Conservation (phyloP, 2,888 invertebrate genomes). For the Lamproptera curius region DNA sequence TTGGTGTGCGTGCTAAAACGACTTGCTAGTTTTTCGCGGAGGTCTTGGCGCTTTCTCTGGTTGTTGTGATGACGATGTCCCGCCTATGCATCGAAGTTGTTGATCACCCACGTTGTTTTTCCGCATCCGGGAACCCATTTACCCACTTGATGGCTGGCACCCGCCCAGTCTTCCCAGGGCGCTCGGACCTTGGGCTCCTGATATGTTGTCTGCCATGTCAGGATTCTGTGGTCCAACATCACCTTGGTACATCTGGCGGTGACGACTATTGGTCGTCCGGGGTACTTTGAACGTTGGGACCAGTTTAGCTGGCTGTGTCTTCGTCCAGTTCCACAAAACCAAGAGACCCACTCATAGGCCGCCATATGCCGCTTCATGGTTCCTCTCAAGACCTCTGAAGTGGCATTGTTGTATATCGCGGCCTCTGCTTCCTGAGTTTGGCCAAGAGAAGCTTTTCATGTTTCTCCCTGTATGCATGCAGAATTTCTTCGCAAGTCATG, state of each 20-base stretch:
- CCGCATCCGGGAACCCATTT: neutral
- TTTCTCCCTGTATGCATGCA: too few relatives aligned
- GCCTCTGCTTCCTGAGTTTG: neutral
- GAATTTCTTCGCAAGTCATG: too few relatives aligned
- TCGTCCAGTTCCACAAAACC: slow-evolving; percentile 6
- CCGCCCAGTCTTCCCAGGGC: neutral
- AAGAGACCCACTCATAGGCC: neutral
- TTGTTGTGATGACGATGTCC: slow-evolving; percentile 11
- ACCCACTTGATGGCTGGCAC: neutral
- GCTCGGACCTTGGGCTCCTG: neutral
- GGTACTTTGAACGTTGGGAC: neutral
- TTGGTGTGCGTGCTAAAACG: neutral
- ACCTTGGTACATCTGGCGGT: slow-evolving; percentile 7
- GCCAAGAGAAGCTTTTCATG: neutral
- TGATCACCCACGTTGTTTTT: neutral
- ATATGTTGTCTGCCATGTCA: neutral
- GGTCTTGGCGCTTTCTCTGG: slow-evolving; percentile 19
- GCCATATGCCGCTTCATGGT: neutral
- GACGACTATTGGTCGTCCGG: slow-evolving; percentile 7
- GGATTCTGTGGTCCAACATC: slow-evolving; percentile 6
- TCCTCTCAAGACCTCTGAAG: neutral
- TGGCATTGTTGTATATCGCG: slow-evolving; percentile 10
- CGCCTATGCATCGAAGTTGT: neutral
- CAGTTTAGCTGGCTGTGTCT: neutral
- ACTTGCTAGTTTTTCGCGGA: neutral